Evolutionary conservation across 2,888 invertebrate species (phyloP).

Genomic region (Criorhina ranunculi): DNA sequence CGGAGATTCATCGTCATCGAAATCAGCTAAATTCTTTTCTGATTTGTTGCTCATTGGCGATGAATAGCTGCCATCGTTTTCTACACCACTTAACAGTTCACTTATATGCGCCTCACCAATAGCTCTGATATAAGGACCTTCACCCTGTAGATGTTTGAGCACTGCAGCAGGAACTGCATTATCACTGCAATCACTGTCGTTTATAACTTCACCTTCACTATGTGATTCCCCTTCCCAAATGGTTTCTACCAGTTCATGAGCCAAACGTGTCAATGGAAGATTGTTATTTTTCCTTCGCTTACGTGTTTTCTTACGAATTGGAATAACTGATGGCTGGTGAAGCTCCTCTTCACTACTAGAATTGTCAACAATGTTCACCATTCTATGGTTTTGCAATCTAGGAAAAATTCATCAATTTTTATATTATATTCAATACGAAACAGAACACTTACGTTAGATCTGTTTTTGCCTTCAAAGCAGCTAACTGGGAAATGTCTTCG

Average conservation of each 20-base stretch:
- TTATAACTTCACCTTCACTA: constrained; percentile 84
- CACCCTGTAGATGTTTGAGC: constrained; percentile 84
- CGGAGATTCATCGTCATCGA: constrained; percentile 95
- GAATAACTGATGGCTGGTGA: constrained; percentile 81
- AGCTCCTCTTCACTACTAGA: constrained; percentile 83
- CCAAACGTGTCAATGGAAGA: constrained; percentile 81
- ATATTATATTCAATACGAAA: background rate
- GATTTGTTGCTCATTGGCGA: constrained; percentile 96
- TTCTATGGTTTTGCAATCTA: constrained; percentile 82
- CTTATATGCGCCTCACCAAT: constrained; percentile 84
- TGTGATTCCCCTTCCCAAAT: constrained; percentile 87
- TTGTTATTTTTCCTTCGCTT: constrained; percentile 83
- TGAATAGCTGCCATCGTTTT: constrained; percentile 95
- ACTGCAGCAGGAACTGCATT: constrained; percentile 83
- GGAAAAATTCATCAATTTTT: constrained; percentile 16
- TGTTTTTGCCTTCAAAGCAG: constrained; percentile 67
- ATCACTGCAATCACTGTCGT: constrained; percentile 83
- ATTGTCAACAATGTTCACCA: constrained; percentile 83
- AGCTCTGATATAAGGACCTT: constrained; percentile 85
- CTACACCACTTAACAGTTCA: constrained; percentile 86
- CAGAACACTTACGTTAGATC: constrained; percentile 68
- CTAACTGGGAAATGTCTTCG: constrained; percentile 63
- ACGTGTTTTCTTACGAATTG: constrained; percentile 82
- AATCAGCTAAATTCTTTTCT: constrained; percentile 97
- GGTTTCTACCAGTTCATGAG: constrained; percentile 86